Base-by-base conservation (phyloP, 2,113 vertebrate genomes). In the Caracal caracal region DNA sequence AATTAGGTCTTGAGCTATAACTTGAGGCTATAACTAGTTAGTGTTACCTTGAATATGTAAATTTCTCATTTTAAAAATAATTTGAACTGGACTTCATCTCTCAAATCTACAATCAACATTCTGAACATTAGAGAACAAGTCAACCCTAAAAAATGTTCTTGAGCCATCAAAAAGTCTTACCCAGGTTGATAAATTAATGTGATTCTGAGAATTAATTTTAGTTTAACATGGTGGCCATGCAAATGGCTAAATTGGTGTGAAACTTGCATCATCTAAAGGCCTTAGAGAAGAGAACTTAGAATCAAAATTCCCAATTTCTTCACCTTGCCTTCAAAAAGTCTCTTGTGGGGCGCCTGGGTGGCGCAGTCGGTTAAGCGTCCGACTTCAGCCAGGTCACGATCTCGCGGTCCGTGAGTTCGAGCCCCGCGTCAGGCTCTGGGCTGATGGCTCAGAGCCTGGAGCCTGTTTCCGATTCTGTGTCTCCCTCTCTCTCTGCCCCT, bases 11-110 rank as follows among this genome's bases (percentile, higher is more conserved):
- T 75, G 37, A 28, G 59, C 79, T 71, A 5, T 88, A 68, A 88
- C 49, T 61, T 68, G 59, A 83, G 61, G 47, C 70, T 78, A 35
- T 26, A 49, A 78, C 33, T 78, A 4, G 10, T 15, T 73, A 75
- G 28, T 71, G 37, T 83, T 76, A n/a, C 19, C 82, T 76, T 81
- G 75, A 63, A 53, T 24, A 82, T 40, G 80, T 93, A 33, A 51
- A 63, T 93, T 76, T 90, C 19, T 90, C 49, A 47, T 95, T 47
- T 90, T n/a, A 76, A 86, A 85, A 89, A 70, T 78, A 53, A 13
- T 65, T 89, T 80, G 76, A 87, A 88, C 8, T 66, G 75, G 66
- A 78, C 37, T 51, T 88, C 22, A 40, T 10, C 53, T 66, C 24
- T 63, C 73, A 68, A 56, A 47, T 40, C 4, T n/a, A 66, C 61